Evolutionary conservation across 2,797 vertebrate species (phyloP).

Genomic region (Linurgus olivaceus): DNA sequence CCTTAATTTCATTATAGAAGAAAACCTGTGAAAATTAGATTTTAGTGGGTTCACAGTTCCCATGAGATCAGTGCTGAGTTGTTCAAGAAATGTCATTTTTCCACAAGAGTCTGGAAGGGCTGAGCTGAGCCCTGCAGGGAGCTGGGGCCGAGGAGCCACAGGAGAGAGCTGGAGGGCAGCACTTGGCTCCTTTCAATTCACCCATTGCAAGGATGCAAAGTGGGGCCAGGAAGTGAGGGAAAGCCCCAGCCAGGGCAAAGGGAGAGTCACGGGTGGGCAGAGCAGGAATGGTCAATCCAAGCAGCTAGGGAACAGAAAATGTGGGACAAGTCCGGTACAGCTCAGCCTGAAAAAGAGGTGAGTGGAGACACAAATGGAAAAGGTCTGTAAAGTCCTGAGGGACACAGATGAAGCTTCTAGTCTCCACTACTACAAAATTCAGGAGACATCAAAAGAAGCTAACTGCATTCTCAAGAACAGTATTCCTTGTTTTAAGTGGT

Average conservation of each 20-base stretch:
- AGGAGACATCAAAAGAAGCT: not conserved
- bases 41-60: not conserved
- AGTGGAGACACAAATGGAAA: not conserved
- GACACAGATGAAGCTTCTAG: not conserved
- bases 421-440: not conserved
- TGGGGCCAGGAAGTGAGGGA: not conserved
- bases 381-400: not conserved
- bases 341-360: not conserved
- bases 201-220: not conserved
- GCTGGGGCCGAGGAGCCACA: not conserved
- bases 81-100: not conserved
- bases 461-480: not conserved
- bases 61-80: not conserved
- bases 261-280: fast-evolving
- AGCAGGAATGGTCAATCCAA: not conserved
- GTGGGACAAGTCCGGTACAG: not conserved
- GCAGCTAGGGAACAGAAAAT: not conserved
- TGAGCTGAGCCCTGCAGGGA: not conserved
- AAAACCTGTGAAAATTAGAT: not conserved
- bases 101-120: not conserved
- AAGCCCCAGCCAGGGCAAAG: not conserved
- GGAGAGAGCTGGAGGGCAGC: not conserved
- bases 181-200: not conserved
- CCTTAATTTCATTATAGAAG: not conserved
- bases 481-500: not conserved